Evolutionary conservation across 1,140 invertebrate genomes (phyloP).

Genomic region (Pseudomyrmex dendroicus): DNA sequence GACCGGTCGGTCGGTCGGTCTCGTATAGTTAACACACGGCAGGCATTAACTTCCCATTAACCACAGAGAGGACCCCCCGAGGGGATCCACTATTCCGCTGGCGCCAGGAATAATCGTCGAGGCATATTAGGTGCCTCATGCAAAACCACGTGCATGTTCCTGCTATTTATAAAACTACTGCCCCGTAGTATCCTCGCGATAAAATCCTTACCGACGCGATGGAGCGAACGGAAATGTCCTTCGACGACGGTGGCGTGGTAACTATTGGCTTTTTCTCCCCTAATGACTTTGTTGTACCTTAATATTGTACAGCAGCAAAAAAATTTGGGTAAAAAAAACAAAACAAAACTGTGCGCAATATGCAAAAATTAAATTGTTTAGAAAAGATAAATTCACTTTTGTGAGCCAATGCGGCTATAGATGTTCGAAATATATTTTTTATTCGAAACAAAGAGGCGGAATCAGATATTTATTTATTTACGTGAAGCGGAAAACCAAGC

Average conservation of each 20-base stretch:
- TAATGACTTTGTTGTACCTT: too few species aligned
- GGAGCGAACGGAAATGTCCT: slow-evolving; percentile 9
- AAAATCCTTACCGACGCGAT: slow-evolving; percentile 66
- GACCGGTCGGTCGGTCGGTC: slow-evolving; percentile 66
- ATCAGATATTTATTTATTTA: too few species aligned
- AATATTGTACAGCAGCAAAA: too few species aligned
- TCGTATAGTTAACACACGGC: slow-evolving; percentile 69
- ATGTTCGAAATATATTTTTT: too few species aligned
- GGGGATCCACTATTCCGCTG: slow-evolving; percentile 58
- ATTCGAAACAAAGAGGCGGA: too few species aligned
- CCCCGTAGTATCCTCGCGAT: slow-evolving; percentile 49
- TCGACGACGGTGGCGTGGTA: slow-evolving; percentile 18
- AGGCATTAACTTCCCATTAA: slow-evolving; percentile 81
- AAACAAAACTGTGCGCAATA: too few species aligned
- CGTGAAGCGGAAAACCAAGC: too few species aligned
- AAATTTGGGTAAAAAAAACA: too few species aligned
- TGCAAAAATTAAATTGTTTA: too few species aligned
- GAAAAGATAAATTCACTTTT: too few species aligned
- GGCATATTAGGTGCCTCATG: slow-evolving; percentile 74
- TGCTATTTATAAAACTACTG: slow-evolving; percentile 76
- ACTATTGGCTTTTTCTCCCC: not conserved
- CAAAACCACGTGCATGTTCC: slow-evolving; percentile 64
- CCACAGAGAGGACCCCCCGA: slow-evolving; percentile 64
- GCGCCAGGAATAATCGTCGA: slow-evolving; percentile 76
- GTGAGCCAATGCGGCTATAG: too few species aligned